phyloP scores from a whole-genome alignment of 2,797 vertebrate genomes.

The Myotis myotis region DNA sequence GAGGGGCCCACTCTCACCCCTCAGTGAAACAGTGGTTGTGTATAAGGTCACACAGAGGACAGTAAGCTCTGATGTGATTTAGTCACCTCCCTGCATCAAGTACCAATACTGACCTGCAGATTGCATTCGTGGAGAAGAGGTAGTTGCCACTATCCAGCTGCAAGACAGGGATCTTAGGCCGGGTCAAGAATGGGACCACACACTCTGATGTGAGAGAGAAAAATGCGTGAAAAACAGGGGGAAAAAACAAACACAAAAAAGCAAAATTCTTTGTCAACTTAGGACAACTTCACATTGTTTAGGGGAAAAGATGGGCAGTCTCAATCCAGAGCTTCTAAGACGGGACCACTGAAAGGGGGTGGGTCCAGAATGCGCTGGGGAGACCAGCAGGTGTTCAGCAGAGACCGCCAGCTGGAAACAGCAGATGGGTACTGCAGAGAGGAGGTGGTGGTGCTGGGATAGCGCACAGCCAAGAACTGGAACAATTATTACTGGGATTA shows the following conservation, averaged over 20 bases:
- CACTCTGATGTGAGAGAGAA: slow-evolving; percentile 81
- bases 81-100: neutral
- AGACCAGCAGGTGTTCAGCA: slow-evolving; percentile 17
- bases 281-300: neutral
- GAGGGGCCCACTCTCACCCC: neutral
- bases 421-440: neutral
- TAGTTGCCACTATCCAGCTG: slow-evolving; percentile 86
- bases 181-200: slow-evolving; percentile 89
- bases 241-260: neutral
- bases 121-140: slow-evolving; percentile 92
- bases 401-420: slow-evolving; percentile 40
- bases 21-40: neutral
- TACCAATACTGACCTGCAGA: slow-evolving; percentile 90
- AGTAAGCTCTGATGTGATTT: neutral
- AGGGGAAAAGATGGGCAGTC: neutral
- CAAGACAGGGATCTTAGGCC: slow-evolving; percentile 86
- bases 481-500: neutral
- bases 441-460: neutral
- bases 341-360: neutral
- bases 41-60: slow-evolving; percentile 17
- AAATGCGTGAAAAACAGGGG: neutral
- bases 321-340: neutral
- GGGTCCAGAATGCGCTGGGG: neutral
- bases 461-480: neutral
- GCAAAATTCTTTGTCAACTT: neutral